Percentiles rank a stretch among this genome's conserved stretches.
Evolutionary conservation across 2,888 invertebrate species (phyloP).

Genomic region (Leptothorax acervorum): DNA sequence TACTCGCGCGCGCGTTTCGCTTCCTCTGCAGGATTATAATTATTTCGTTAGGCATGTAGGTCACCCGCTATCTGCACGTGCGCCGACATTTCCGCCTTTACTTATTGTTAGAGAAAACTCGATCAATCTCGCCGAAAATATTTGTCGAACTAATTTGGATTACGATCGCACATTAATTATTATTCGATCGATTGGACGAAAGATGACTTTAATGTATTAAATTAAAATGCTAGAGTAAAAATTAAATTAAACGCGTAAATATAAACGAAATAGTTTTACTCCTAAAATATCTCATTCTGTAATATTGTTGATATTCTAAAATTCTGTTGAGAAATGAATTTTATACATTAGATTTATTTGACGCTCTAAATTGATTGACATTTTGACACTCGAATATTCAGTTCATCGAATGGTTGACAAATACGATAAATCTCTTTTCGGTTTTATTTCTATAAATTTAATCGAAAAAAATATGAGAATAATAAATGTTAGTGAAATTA

Average conservation of each 20-base stretch:
- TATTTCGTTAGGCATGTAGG: slow-evolving; percentile 44
- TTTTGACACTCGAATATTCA: not conserved
- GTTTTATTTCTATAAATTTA: not conserved
- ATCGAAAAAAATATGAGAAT: not conserved
- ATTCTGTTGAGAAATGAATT: not conserved
- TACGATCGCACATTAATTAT: not conserved
- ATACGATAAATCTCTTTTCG: not conserved
- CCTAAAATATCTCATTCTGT: not conserved
- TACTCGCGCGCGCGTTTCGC: slow-evolving; percentile 20
- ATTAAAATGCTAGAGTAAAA: not conserved
- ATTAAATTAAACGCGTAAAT: not conserved
- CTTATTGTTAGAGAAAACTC: not conserved
- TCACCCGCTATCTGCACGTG: not conserved
- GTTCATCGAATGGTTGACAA: not conserved
- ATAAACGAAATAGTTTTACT: not conserved
- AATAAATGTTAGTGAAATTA: not conserved
- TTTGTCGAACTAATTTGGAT: not conserved
- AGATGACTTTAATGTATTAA: not conserved
- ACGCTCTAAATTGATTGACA: not conserved
- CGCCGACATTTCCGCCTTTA: slow-evolving; percentile 41
- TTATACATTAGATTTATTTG: not conserved
- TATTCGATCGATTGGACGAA: not conserved
- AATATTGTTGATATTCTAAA: not conserved
- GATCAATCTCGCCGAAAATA: slow-evolving; percentile 9
- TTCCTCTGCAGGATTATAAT: slow-evolving; percentile 53